Evolutionary conservation across 2,888 invertebrate genomes (phyloP).

Genomic region (Smittia sp.): DNA sequence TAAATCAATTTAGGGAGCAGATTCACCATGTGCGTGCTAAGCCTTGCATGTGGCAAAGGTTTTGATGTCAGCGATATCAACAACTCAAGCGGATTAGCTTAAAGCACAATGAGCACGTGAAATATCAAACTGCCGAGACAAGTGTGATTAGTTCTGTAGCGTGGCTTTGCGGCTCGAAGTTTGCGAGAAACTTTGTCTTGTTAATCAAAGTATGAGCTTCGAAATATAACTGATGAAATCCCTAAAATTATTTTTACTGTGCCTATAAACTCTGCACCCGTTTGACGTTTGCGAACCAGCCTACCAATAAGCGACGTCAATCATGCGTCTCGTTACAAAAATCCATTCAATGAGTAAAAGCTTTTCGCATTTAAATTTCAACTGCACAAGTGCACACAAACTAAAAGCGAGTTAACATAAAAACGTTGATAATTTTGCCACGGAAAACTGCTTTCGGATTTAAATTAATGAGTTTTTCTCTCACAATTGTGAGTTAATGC

Average conservation of each 20-base stretch:
- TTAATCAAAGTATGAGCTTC: no score
- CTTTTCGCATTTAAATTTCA: no score
- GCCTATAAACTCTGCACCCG: no score
- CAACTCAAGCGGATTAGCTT: neutral
- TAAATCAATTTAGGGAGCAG: slow-evolving; percentile 25
- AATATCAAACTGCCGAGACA: neutral
- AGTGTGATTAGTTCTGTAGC: no score
- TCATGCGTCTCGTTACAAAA: no score
- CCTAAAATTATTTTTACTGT: neutral
- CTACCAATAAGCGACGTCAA: no score
- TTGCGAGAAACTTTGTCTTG: no score
- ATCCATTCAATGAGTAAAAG: no score
- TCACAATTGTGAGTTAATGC: neutral
- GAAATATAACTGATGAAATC: neutral
- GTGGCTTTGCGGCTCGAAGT: no score
- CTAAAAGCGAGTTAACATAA: neutral
- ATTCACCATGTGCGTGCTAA: neutral
- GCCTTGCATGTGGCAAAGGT: slow-evolving; percentile 14
- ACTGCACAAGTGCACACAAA: no score
- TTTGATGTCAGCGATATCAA: neutral
- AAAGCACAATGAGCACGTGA: neutral
- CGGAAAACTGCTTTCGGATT: neutral
- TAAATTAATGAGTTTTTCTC: neutral
- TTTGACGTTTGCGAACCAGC: no score
- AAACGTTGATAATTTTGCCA: neutral